A percentile compares a stretch with the other conserved stretches of the same genome.
Evolutionary conservation across 2,113 vertebrate species (phyloP).

Genomic region (Apodemus sylvaticus): DNA sequence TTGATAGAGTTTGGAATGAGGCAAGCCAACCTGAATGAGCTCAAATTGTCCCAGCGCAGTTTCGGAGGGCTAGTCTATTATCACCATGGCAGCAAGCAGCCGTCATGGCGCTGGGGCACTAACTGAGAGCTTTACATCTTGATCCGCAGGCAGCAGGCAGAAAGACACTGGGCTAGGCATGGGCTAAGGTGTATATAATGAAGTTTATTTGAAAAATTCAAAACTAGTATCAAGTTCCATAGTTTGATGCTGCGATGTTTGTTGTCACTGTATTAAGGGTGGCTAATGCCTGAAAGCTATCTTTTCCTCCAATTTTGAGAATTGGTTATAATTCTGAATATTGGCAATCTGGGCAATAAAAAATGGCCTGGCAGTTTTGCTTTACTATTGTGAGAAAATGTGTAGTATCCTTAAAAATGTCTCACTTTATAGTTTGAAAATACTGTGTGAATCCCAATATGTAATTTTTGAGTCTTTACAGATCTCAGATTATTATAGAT

Average conservation of each 20-base stretch:
- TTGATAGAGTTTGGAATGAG: neutral
- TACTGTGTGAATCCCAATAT: neutral
- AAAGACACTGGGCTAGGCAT: neutral
- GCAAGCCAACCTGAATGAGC: neutral
- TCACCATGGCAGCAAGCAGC: neutral
- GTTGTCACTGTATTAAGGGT: neutral
- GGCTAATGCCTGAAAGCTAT: neutral
- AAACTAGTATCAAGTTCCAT: slow-evolving; percentile 10
- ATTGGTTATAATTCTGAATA: neutral
- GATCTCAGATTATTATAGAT: slow-evolving; percentile 14
- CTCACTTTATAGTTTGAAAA: slow-evolving; percentile 43
- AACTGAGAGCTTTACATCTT: neutral
- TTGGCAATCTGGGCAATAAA: slow-evolving; percentile 36
- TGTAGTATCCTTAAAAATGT: slow-evolving; percentile 11
- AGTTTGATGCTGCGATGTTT: neutral
- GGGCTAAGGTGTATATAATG: neutral
- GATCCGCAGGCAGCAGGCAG: neutral
- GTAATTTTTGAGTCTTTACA: slow-evolving; percentile 31
- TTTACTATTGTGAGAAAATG: slow-evolving; percentile 21
- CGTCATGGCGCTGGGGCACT: neutral
- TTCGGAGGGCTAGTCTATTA: neutral
- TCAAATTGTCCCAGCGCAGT: neutral
- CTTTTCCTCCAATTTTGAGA: slow-evolving; percentile 56
- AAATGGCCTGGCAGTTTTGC: slow-evolving; percentile 8
- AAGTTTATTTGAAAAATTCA: neutral